Evolutionary conservation across 2,797 vertebrate species (phyloP).

Genomic region (Arrhamphus sclerolepis): DNA sequence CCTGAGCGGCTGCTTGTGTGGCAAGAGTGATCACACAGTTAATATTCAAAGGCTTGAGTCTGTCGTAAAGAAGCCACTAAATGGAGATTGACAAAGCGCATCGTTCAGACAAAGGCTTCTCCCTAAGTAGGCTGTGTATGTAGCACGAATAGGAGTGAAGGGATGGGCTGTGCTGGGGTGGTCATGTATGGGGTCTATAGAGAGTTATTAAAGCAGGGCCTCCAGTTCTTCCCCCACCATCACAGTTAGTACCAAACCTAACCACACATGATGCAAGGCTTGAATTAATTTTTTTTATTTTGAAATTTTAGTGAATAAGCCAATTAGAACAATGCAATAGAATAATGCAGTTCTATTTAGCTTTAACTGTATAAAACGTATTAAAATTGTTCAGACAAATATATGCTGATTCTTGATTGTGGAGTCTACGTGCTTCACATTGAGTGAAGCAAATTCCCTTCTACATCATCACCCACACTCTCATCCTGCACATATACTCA

Average conservation of each 20-base stretch:
- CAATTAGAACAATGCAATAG: too few relatives aligned
- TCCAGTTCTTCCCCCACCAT: slow-evolving; percentile 49
- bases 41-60: slow-evolving; percentile 81
- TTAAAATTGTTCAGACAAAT: slow-evolving; percentile 5
- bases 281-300: too few relatives aligned
- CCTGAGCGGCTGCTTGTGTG: slow-evolving; percentile 78
- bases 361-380: slow-evolving; percentile 4
- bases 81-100: slow-evolving; percentile 81
- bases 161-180: slow-evolving; percentile 67
- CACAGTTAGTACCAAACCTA: slow-evolving; percentile 40
- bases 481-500: slow-evolving; percentile 38
- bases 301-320: not conserved
- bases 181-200: slow-evolving; percentile 77
- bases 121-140: slow-evolving; percentile 78
- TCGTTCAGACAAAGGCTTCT: slow-evolving; percentile 75
- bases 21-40: slow-evolving; percentile 83
- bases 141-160: slow-evolving; percentile 62
- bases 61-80: slow-evolving; percentile 79
- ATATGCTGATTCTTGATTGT: slow-evolving; percentile 4
- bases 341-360: slow-evolving; percentile 4
- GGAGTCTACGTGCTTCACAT: slow-evolving; percentile 61
- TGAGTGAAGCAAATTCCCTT: slow-evolving; percentile 66
- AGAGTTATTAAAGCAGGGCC: slow-evolving; percentile 74
- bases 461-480: slow-evolving; percentile 39
- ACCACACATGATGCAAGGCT: slow-evolving; percentile 12